phyloP scores from a whole-genome alignment of 2,888 invertebrate species.

The Drosophila meridiana region DNA sequence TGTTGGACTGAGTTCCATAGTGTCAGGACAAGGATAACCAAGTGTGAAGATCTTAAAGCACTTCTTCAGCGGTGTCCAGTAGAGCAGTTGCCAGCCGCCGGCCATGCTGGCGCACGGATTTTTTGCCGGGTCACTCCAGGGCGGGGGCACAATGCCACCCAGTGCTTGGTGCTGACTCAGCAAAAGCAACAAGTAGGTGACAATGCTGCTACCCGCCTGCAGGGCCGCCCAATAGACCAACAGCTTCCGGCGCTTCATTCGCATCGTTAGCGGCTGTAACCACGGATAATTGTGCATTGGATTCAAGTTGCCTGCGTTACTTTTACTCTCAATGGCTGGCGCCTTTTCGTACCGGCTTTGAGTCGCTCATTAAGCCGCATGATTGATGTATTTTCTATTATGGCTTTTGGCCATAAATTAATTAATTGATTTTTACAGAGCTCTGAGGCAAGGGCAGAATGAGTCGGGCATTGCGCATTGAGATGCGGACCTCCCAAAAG shows the following conservation, averaged over 20 bases:
- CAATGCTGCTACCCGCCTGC: conserved; percentile 70
- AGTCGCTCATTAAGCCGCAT: conserved; percentile 61
- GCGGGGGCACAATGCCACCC: conserved; percentile 90
- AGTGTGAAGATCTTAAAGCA: conserved; percentile 95
- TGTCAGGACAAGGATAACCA: conserved; percentile 93
- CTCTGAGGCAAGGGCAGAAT: conserved; percentile 12
- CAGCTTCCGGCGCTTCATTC: conserved; percentile 79
- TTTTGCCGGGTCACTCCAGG: conserved; percentile 92
- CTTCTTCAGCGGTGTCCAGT: conserved; percentile 93
- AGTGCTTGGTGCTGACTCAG: conserved; percentile 53
- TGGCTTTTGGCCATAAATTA: conserved; percentile 7
- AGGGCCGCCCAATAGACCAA: conserved; percentile 72
- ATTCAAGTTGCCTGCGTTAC: conserved; percentile 19
- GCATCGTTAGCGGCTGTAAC: conserved; percentile 38
- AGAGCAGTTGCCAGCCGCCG: conserved; percentile 93
- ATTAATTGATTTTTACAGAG: conserved; percentile 40
- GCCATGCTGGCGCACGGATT: conserved; percentile 93
- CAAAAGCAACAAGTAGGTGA: conserved; percentile 66
- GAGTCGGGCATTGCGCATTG: background rate
- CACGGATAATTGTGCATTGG: conserved; percentile 18
- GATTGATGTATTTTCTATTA: conserved; percentile 69
- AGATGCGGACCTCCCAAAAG: background rate
- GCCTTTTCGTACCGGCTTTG: conserved; percentile 18
- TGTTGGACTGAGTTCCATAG: conserved; percentile 92
- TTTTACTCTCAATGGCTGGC: conserved; percentile 32